Percentiles rank a stretch among this genome's conserved stretches.
Conservation (phyloP, 2,113 vertebrate species). For the Chlorocebus sabaeus region DNA sequence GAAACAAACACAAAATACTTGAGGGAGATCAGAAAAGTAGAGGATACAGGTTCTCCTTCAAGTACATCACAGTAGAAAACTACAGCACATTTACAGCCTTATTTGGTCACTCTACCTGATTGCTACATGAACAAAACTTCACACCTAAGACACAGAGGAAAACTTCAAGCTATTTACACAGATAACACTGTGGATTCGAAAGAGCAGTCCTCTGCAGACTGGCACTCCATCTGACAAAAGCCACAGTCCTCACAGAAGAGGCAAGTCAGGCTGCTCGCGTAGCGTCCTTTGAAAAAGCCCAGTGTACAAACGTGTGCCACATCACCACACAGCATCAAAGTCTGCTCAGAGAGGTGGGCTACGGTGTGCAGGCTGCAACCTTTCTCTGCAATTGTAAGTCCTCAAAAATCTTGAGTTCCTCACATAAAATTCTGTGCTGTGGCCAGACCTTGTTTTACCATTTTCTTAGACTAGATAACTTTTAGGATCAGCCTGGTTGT, state of each 20-base stretch:
- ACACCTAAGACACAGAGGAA: constrained; percentile 62
- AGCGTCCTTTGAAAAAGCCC: constrained; percentile 58
- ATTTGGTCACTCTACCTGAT: constrained; percentile 70
- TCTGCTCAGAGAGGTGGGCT: neutral
- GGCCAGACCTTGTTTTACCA: neutral
- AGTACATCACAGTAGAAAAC: constrained; percentile 75
- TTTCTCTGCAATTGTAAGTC: neutral
- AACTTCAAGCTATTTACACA: constrained; percentile 76
- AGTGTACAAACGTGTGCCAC: neutral
- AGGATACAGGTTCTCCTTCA: constrained; percentile 69
- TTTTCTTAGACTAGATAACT: neutral
- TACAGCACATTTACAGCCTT: constrained; percentile 70
- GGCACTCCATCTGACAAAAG: constrained; percentile 10
- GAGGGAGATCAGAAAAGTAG: neutral
- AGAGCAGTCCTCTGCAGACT: constrained; percentile 16
- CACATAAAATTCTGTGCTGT: neutral
- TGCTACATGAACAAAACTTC: constrained; percentile 58
- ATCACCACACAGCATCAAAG: neutral
- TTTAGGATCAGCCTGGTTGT: neutral
- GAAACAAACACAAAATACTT: constrained; percentile 39
- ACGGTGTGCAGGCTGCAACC: neutral
- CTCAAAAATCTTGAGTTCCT: neutral
- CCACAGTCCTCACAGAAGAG: neutral
- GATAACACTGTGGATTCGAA: neutral
- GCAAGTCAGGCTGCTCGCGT: neutral